Conservation (phyloP, 2,113 vertebrate genomes). For the Anguilla japonica region DNA sequence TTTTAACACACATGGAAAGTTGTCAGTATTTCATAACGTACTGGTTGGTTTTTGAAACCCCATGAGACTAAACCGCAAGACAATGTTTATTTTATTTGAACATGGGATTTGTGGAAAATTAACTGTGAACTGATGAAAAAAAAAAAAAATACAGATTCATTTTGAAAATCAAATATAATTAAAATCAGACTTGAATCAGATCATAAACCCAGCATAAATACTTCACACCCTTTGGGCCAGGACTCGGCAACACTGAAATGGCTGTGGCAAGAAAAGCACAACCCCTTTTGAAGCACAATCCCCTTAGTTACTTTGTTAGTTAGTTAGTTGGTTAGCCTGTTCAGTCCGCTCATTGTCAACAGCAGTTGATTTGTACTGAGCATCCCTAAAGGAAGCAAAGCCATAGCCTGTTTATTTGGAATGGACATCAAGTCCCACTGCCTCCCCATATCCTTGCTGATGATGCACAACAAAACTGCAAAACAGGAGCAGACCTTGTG, state of each 20-base stretch:
- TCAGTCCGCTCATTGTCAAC: neutral
- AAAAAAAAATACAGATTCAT: neutral
- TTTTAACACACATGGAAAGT: no score
- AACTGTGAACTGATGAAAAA: neutral
- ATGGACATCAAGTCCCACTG: neutral
- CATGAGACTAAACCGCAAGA: no score
- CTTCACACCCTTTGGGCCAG: no score
- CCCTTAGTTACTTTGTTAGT: no score
- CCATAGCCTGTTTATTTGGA: neutral
- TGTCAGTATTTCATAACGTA: no score
- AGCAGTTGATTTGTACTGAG: neutral
- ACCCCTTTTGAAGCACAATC: no score
- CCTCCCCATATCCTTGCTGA: no score
- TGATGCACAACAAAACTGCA: no score
- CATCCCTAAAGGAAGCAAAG: neutral
- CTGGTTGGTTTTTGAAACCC: no score
- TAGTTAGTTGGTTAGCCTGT: no score
- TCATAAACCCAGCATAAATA: neutral
- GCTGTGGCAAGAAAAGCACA: no score
- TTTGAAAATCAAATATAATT: neutral
- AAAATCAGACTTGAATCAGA: neutral
- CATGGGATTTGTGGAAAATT: neutral
- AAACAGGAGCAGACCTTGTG: no score
- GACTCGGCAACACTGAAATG: neutral
- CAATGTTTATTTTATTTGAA: neutral